Percentiles rank a stretch among this genome's conserved stretches.
These are phyloP conservation scores for Anastrepha ludens DNA, from an alignment of 1,140 invertebrate genomes.

Conservation along the genomic window DNA sequence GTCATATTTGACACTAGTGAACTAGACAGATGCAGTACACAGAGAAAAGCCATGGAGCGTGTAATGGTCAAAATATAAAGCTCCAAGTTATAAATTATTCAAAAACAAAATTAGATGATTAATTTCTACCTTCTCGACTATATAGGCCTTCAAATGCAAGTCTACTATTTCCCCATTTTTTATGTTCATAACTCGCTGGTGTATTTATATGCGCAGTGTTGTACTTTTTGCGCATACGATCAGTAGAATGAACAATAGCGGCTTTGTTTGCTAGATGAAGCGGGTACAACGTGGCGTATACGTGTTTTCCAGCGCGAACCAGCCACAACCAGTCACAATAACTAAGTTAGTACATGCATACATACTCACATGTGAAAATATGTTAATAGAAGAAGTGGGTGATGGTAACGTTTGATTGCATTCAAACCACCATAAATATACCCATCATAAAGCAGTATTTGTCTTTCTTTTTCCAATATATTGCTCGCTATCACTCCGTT, in stretches of 20 bases:
- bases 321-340: not conserved
- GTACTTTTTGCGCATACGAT: not conserved
- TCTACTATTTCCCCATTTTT: too few species aligned
- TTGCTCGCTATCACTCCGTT: not conserved
- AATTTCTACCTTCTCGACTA: too few species aligned
- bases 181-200: too few species aligned
- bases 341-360: not conserved
- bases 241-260: not conserved
- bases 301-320: slow-evolving; percentile 34
- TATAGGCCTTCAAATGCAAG: too few species aligned
- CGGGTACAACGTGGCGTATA: slow-evolving; percentile 21
- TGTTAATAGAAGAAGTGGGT: not conserved
- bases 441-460: not conserved
- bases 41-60: too few species aligned
- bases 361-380: not conserved
- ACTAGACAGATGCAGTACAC: too few species aligned
- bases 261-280: not conserved
- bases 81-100: too few species aligned
- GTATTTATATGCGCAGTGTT: not conserved
- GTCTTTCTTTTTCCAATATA: not conserved
- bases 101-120: too few species aligned
- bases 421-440: slow-evolving; percentile 11
- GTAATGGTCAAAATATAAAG: too few species aligned
- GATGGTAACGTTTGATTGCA: not conserved
- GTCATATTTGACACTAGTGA: too few species aligned